phyloP scores from a whole-genome alignment of 2,113 vertebrate genomes.

The Laticauda laticaudata region DNA sequence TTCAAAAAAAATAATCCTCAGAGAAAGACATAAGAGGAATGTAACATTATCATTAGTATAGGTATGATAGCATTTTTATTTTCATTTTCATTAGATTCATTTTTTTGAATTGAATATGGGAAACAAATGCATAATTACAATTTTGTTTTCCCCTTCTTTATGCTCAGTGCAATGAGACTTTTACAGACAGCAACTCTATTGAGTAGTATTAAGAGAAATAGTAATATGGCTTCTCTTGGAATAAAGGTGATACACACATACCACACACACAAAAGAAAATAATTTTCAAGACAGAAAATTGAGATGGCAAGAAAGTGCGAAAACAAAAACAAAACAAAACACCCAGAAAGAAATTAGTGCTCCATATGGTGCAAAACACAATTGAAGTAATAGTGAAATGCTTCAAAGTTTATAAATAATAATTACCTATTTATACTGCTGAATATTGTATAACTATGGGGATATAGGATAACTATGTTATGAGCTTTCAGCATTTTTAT shows the following conservation, averaged over 20 bases:
- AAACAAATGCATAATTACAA: conserved; percentile 53
- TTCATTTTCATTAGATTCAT: conserved; percentile 47
- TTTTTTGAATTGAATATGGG: conserved; percentile 40
- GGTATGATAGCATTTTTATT: conserved; percentile 34
- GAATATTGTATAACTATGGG: conserved; percentile 33
- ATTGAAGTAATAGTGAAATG: conserved; percentile 56
- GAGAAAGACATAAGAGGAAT: conserved; percentile 69
- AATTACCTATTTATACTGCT: conserved; percentile 19
- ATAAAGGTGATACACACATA: conserved; percentile 63
- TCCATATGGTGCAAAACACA: conserved; percentile 56
- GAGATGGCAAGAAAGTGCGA: conserved; percentile 60
- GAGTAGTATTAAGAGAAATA: conserved; percentile 53
- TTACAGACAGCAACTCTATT: conserved; percentile 52
- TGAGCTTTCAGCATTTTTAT: conserved; percentile 36
- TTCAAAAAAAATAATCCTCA: conserved; percentile 56
- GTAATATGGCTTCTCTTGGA: conserved; percentile 67
- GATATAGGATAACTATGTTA: conserved; percentile 22
- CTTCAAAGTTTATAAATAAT: conserved; percentile 41
- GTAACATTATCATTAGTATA: conserved; percentile 39
- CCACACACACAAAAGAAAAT: conserved; percentile 44
- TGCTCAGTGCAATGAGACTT: conserved; percentile 62
- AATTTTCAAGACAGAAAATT: conserved; percentile 53
- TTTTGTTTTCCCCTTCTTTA: conserved; percentile 48
- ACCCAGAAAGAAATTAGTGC: conserved; percentile 22
- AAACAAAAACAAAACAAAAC: conserved; percentile 19